Evolutionary conservation across 2,888 invertebrate species (phyloP).

Genomic region (Xestia rhomboidea): DNA sequence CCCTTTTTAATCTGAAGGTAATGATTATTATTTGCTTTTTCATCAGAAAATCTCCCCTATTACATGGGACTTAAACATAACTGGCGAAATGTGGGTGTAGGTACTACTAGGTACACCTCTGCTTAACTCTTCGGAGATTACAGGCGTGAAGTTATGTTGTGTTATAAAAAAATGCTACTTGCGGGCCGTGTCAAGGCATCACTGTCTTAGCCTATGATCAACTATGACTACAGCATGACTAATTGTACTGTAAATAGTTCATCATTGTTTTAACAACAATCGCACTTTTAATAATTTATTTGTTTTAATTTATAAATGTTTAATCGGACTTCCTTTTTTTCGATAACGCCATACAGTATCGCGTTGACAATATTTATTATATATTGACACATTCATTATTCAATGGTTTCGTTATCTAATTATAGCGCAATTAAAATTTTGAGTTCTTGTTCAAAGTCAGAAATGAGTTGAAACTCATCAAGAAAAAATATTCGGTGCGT

Average conservation of each 20-base stretch:
- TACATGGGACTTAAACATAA: no score
- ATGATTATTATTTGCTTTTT: background rate
- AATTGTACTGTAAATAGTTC: constrained; percentile 14
- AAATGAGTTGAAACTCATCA: background rate
- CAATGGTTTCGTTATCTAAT: constrained; percentile 2
- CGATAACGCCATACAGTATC: constrained; percentile 24
- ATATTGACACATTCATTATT: background rate
- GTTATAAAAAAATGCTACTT: background rate
- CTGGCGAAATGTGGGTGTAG: no score
- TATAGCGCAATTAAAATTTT: background rate
- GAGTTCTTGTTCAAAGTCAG: background rate
- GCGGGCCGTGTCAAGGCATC: background rate
- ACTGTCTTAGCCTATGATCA: constrained; percentile 20
- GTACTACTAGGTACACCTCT: no score
- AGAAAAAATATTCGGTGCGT: background rate
- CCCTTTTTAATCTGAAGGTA: background rate
- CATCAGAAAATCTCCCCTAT: background rate
- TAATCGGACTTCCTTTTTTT: constrained; percentile 44
- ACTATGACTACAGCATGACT: constrained; percentile 16
- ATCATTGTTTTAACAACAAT: constrained; percentile 27
- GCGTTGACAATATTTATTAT: constrained; percentile 13
- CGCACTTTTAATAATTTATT: constrained; percentile 14
- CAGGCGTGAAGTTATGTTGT: no score
- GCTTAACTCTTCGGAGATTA: no score
- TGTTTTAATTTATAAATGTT: constrained; percentile 9